Evolutionary conservation across 2,113 vertebrate species (phyloP).

Genomic region (Lepidothrix coronata): DNA sequence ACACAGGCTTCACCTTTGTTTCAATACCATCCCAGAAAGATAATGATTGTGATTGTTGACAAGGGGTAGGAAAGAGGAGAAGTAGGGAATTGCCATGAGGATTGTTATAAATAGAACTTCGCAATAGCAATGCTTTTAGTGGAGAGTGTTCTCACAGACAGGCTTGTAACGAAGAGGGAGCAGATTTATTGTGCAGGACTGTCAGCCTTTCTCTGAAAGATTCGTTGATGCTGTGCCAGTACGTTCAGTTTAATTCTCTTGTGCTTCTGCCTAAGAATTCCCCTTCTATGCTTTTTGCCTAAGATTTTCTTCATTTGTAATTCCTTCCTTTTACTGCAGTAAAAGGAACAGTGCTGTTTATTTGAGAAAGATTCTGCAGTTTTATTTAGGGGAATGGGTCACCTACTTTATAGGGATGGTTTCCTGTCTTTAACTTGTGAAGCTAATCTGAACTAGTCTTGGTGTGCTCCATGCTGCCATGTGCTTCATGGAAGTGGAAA

Average conservation of each 20-base stretch:
- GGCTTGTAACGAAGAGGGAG: conserved; percentile 24
- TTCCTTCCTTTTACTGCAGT: background rate
- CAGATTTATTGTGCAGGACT: conserved; percentile 58
- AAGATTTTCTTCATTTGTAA: background rate
- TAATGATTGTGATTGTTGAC: background rate
- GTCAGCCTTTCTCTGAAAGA: conserved; percentile 43
- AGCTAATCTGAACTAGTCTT: background rate
- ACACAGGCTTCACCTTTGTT: background rate
- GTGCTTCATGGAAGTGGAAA: background rate
- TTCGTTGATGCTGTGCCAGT: conserved; percentile 40
- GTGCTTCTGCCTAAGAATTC: conserved; percentile 12
- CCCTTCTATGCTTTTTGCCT: background rate
- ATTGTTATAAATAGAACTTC: conserved; percentile 52
- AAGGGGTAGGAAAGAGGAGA: background rate
- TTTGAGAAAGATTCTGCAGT: background rate
- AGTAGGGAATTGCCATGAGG: background rate
- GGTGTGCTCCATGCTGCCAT: background rate
- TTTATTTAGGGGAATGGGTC: background rate
- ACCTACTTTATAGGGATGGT: background rate
- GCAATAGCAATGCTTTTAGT: conserved; percentile 39
- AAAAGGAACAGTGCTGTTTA: background rate
- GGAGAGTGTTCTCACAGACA: conserved; percentile 22
- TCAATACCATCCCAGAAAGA: background rate
- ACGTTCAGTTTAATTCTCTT: conserved; percentile 22
- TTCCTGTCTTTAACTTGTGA: background rate